Conservation (phyloP, 2,888 invertebrate genomes). For the Stenotaenia linearis region DNA sequence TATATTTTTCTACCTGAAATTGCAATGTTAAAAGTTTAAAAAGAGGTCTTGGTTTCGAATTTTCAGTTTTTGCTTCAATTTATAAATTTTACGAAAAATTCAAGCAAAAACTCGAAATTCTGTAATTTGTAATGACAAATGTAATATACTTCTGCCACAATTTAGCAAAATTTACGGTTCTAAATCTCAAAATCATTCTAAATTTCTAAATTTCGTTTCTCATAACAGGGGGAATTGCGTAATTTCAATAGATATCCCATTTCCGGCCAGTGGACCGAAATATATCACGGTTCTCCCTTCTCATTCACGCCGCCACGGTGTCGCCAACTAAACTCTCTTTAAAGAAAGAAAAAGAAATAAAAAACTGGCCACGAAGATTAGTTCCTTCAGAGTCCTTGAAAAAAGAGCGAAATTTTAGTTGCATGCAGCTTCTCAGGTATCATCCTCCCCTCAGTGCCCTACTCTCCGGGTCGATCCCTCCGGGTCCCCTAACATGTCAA, state of each 20-base stretch:
- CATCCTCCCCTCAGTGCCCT: background rate
- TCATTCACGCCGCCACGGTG: background rate
- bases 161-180: too few species aligned
- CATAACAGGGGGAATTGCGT: background rate
- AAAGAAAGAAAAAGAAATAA: too few species aligned
- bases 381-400: background rate
- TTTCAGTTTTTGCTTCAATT: too few species aligned
- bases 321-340: background rate
- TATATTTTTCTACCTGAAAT: too few species aligned
- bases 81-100: too few species aligned
- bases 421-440: background rate
- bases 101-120: too few species aligned
- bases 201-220: too few species aligned
- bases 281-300: background rate
- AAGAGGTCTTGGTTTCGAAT: too few species aligned
- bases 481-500: background rate
- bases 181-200: too few species aligned
- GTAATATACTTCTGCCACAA: too few species aligned
- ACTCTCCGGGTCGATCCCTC: background rate
- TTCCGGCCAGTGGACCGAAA: background rate
- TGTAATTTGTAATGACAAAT: too few species aligned
- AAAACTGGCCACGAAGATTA: background rate
- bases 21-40: too few species aligned
- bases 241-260: background rate
- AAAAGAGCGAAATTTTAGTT: background rate